Evolutionary conservation across 2,888 invertebrate genomes (phyloP).

Genomic region (Bellardia bayeri): DNA sequence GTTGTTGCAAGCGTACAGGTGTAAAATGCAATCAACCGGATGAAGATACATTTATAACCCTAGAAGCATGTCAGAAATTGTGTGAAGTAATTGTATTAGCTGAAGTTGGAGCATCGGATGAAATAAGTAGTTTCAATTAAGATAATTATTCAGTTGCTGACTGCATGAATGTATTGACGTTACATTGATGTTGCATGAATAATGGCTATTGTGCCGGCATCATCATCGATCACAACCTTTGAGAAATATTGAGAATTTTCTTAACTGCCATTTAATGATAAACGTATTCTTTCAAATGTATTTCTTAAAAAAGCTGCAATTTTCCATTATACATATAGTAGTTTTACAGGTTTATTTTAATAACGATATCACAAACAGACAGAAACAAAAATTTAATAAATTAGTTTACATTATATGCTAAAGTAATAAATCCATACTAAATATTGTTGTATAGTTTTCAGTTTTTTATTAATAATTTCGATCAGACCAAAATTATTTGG

Average conservation of each 20-base stretch:
- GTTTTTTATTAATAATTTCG: too few species aligned
- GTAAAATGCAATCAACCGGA: slow-evolving; percentile 81
- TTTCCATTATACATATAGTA: too few species aligned
- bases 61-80: slow-evolving; percentile 61
- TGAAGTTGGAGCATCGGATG: slow-evolving; percentile 43
- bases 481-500: too few species aligned
- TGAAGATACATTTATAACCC: slow-evolving; percentile 70
- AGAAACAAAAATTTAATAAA: too few species aligned
- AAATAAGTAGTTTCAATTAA: slow-evolving; percentile 58
- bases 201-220: not conserved
- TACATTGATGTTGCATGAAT: not conserved
- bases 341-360: too few species aligned
- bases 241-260: not conserved
- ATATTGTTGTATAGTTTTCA: too few species aligned
- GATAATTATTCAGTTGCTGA: slow-evolving; percentile 47
- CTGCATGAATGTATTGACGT: not conserved
- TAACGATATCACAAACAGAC: too few species aligned
- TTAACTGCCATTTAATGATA: not conserved
- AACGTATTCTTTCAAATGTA: not conserved
- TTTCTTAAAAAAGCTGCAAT: too few species aligned
- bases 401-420: too few species aligned
- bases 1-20: slow-evolving; percentile 81
- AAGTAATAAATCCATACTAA: too few species aligned
- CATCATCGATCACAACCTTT: not conserved
- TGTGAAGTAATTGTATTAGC: slow-evolving; percentile 54